Evolutionary conservation across 2,888 invertebrate genomes (phyloP), one percentile per base, ranked within the genome.

Genomic region (Stenoptilia bipunctidactyla): DNA sequence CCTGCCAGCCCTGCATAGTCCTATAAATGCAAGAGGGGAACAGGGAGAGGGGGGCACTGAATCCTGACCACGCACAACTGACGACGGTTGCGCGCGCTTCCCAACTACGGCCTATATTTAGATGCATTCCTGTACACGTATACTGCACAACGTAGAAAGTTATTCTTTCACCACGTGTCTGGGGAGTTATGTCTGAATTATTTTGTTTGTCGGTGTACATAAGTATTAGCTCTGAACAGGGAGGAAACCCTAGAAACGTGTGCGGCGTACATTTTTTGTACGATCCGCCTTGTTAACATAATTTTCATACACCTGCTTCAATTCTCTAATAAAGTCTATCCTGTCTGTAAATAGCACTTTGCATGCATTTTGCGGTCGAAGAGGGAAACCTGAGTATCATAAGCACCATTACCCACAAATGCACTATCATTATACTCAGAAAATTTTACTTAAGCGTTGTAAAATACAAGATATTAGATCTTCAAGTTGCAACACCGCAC

Each of bases 1-100:
- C 30, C 47, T 46, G 49, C 44, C 55, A 55, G 46, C 58, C 60
- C 57, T 58, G 46, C 41, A 44, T 40, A 38, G 56, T 52, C 55
- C 47, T 47, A 33, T 38, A n/a, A 20, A 13, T 15, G 33, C 38
- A 30, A 13, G 30, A 13, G 49, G 54, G 51, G 55, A 50, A 51
- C 38, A 45, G 48, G 53, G 54, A 58, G 55, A 54, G 55, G 58
- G 60, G 58, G 52, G 50, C 48, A 50, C 46, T 44, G 51, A 67
- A 60, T 64, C 77, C 77, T 80, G 79, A 80, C 82, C 80, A 77
- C 63, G 74, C 73, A 70, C 79, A 80, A 77, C 72, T 33, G 12
- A 5, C 34, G 13, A 34, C 58, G 59, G 58, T 55, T 59, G 52
- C 56, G 55, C 52, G 45, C 50, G 52, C 52, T 52, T 54, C 55